Evolutionary conservation across 2,797 vertebrate genomes (phyloP).

Genomic region (Emys orbicularis): DNA sequence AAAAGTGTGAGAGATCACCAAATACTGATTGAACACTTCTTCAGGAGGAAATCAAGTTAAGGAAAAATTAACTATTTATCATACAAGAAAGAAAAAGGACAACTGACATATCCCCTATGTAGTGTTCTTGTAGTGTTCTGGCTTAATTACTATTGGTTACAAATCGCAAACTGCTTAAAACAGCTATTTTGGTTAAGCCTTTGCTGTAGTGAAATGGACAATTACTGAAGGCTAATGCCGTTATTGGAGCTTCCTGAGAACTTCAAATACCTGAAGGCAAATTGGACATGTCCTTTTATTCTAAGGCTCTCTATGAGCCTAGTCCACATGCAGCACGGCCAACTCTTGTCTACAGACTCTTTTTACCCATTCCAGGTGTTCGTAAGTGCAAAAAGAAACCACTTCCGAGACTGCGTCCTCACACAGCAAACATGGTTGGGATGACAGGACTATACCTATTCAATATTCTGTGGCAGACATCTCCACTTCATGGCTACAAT

Average conservation of each 20-base stretch:
- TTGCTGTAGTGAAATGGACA: accelerated
- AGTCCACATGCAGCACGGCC: background rate
- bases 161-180: slow-evolving; percentile 1
- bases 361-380: background rate
- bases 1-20: background rate
- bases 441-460: background rate
- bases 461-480: background rate
- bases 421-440: background rate
- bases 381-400: background rate
- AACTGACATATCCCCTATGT: background rate
- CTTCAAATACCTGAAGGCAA: background rate
- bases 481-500: background rate
- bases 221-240: background rate
- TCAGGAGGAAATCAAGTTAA: background rate
- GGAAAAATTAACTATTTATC: background rate
- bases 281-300: background rate
- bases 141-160: background rate
- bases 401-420: background rate
- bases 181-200: background rate
- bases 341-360: background rate
- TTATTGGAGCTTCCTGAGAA: background rate
- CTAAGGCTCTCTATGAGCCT: background rate
- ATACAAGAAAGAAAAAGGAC: background rate
- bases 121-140: background rate
- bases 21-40: background rate